A percentile compares a stretch with the other conserved stretches of the same genome.
Conservation (phyloP, 2,888 invertebrate genomes). For the Tetranychus truncatus region DNA sequence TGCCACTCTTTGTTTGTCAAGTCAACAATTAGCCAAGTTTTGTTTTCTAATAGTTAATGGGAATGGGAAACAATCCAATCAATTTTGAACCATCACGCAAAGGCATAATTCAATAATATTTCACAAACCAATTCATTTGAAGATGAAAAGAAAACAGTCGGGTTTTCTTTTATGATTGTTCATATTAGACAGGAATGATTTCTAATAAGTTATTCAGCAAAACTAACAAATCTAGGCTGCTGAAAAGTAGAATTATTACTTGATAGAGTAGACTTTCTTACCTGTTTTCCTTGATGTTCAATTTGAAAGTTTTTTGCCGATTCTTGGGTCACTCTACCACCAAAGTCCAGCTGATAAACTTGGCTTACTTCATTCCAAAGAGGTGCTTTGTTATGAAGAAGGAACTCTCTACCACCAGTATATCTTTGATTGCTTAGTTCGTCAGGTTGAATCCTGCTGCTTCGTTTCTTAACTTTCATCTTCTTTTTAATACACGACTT, state of each 20-base stretch:
- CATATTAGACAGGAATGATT: conserved; percentile 5
- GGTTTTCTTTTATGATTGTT: neutral
- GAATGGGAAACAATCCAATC: too few species aligned
- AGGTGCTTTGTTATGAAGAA: conserved; percentile 92
- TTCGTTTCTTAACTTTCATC: conserved; percentile 37
- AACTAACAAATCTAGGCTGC: neutral
- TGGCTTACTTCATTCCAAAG: conserved; percentile 99
- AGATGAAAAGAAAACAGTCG: neutral
- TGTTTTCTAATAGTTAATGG: too few species aligned
- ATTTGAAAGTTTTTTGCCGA: conserved; percentile 99
- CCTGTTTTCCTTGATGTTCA: conserved; percentile 87
- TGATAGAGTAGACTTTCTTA: conserved; percentile 32
- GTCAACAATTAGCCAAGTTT: too few species aligned
- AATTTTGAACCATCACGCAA: too few species aligned
- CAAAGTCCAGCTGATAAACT: conserved; percentile 96
- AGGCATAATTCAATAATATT: too few species aligned
- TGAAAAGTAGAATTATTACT: neutral
- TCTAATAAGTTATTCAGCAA: neutral
- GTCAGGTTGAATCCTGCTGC: conserved; percentile 19
- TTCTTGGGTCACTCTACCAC: conserved; percentile 94
- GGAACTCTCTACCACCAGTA: conserved; percentile 41
- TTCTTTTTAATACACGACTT: conserved; percentile 76
- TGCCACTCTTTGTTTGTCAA: too few species aligned
- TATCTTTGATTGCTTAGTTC: neutral
- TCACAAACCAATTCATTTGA: neutral